phyloP scores from a whole-genome alignment of 2,113 vertebrate genomes.

The Fregetta grallaria region DNA sequence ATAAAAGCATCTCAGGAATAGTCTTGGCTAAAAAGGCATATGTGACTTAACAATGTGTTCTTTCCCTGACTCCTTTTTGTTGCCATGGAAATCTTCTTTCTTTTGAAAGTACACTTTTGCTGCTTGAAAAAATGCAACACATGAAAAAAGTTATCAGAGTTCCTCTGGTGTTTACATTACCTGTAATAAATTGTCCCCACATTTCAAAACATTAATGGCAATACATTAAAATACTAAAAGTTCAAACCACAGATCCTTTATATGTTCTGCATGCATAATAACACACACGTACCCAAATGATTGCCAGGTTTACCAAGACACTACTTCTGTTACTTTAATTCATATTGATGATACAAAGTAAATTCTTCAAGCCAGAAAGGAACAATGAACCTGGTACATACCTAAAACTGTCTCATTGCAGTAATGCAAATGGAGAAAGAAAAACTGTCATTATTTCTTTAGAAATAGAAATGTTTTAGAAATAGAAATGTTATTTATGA shows the following conservation, averaged over 20 bases:
- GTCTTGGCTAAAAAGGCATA: neutral
- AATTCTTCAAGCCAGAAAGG: neutral
- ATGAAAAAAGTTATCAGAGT: neutral
- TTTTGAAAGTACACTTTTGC: neutral
- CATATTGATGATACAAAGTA: neutral
- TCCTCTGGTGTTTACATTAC: neutral
- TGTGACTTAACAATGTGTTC: neutral
- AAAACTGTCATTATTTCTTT: neutral
- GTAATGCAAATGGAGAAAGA: neutral
- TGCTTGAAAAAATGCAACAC: neutral
- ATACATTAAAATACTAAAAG: neutral
- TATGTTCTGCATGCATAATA: neutral
- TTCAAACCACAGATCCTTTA: neutral
- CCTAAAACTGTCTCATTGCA: neutral
- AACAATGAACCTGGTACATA: neutral
- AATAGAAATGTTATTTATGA: neutral
- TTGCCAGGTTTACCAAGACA: neutral
- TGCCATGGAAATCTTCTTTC: slow-evolving; percentile 44
- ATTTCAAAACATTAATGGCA: neutral
- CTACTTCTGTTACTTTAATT: neutral
- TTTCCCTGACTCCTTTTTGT: neutral
- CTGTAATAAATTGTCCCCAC: neutral
- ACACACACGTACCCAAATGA: neutral
- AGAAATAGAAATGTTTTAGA: neutral
- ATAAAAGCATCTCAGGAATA: neutral